Base-by-base conservation (phyloP, 2,888 invertebrate species). In the Amiota minor region DNA sequence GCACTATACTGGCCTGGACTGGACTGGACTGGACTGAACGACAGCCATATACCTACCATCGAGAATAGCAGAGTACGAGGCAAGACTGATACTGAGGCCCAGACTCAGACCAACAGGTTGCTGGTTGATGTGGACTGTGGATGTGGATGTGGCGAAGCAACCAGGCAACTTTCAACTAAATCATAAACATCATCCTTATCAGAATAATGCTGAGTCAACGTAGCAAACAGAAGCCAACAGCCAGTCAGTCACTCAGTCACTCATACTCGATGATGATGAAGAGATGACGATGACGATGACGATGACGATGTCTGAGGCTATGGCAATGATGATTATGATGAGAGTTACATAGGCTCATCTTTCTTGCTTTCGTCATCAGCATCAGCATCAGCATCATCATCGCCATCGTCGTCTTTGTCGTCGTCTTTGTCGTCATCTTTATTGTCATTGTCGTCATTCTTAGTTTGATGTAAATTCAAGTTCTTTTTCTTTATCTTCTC, bases 181-280 rank as follows among this genome's bases (percentile, higher is more conserved):
- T 16, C 56, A 56, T 56, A 2, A 16, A 10, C 61, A 61, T 23
- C 61, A 23, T 61, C 35, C 23, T 61, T 62, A 35, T 56, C 45
- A 59, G 72, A 71, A 75, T 76, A 73, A 70, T 78, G 83, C 85
- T 85, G 82, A 83, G 83, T 83, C 83, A 83, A 84, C 75, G 83
- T 79, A 79, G 82, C 83, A 83, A 83, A 83, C 83, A 83, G 85
- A 83, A 83, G 83, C 83, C 84, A 85, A 77, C 80, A 79, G 77
- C 75, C 75, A 50, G 67, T 68, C 76, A 80, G 74, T 74, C 74
- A 76, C 78, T 80, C 83, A 78, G 76, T 78, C 83, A 82, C 78
- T 80, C 83, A 83, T 12, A 78, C 49, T 65, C 72, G 72, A 50
- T 46, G 69, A 62, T 55, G 74, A 35, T 35, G 6, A 35, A 6